These are phyloP conservation scores for Hirtodrosophila duncani DNA, from an alignment of 2,888 invertebrate genomes.

Conservation along the genomic window DNA sequence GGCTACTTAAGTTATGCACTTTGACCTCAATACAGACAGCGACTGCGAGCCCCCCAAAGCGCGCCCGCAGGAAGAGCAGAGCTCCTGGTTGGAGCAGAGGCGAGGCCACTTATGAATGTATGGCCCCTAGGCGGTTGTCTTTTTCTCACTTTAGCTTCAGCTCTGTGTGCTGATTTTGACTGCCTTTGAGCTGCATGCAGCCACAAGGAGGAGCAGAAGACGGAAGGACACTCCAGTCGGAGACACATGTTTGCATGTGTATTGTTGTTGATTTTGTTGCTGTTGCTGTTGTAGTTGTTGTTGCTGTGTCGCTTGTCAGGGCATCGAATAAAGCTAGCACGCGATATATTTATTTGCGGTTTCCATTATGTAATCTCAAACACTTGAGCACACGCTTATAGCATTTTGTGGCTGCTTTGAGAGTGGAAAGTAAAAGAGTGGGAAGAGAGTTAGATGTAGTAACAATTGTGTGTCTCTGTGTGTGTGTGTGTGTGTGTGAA, in stretches of 20 bases:
- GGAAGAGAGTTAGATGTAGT: no score
- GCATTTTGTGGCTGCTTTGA: slow-evolving; percentile 19
- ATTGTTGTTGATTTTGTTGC: slow-evolving; percentile 3
- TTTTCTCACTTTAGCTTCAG: slow-evolving; percentile 4
- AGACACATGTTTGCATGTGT: slow-evolving; percentile 44
- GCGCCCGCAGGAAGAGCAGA: not conserved
- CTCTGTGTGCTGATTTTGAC: no score
- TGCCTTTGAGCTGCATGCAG: slow-evolving; percentile 23
- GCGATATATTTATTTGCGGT: slow-evolving; percentile 64
- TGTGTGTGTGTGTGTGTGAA: no score
- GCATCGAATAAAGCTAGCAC: slow-evolving; percentile 5
- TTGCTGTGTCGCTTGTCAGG: slow-evolving; percentile 26
- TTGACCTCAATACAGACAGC: slow-evolving; percentile 66
- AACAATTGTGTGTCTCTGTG: no score
- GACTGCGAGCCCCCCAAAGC: slow-evolving; percentile 16
- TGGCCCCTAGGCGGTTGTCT: slow-evolving; percentile 2
- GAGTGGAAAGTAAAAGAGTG: not conserved
- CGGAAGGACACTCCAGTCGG: slow-evolving; percentile 9
- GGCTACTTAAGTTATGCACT: slow-evolving; percentile 72
- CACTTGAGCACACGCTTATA: slow-evolving; percentile 42
- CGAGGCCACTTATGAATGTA: slow-evolving; percentile 21
- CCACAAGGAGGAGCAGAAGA: not conserved
- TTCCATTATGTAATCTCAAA: slow-evolving; percentile 56
- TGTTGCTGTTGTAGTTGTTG: slow-evolving; percentile 15
- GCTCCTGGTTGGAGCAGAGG: not conserved